phyloP scores from a whole-genome alignment of 2,888 invertebrate genomes.

The Hedya salicella region DNA sequence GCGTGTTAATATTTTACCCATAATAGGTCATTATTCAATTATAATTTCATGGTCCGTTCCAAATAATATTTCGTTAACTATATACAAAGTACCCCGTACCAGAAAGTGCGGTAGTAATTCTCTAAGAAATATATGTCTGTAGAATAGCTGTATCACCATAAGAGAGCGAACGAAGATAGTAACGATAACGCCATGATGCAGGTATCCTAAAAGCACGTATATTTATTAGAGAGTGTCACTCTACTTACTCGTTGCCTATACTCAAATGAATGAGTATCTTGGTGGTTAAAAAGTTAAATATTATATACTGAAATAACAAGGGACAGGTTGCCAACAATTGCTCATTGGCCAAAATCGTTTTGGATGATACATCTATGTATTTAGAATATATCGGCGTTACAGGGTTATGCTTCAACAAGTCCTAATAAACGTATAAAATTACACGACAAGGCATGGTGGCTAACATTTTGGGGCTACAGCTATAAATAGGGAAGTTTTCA shows the following conservation, averaged over 20 bases:
- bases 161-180: too few species aligned
- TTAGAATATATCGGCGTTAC: conserved; percentile 35
- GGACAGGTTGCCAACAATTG: conserved; percentile 35
- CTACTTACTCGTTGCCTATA: neutral
- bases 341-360: conserved; percentile 27
- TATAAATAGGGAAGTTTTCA: too few species aligned
- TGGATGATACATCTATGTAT: conserved; percentile 22
- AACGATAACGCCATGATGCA: too few species aligned
- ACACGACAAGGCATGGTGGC: neutral
- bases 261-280: neutral
- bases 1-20: too few species aligned
- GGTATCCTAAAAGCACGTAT: too few species aligned
- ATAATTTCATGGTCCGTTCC: neutral
- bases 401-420: conserved; percentile 35
- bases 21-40: too few species aligned
- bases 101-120: too few species aligned
- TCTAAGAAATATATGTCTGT: too few species aligned
- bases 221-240: too few species aligned
- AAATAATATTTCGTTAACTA: conserved; percentile 9
- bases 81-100: too few species aligned
- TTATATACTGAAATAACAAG: conserved; percentile 20
- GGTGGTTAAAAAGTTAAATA: conserved; percentile 16
- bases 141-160: too few species aligned
- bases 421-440: neutral
- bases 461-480: neutral